Percentiles rank a stretch among this genome's conserved stretches.
phyloP scores from a whole-genome alignment of 1,140 invertebrate genomes.

The Cherax quadricarinatus region DNA sequence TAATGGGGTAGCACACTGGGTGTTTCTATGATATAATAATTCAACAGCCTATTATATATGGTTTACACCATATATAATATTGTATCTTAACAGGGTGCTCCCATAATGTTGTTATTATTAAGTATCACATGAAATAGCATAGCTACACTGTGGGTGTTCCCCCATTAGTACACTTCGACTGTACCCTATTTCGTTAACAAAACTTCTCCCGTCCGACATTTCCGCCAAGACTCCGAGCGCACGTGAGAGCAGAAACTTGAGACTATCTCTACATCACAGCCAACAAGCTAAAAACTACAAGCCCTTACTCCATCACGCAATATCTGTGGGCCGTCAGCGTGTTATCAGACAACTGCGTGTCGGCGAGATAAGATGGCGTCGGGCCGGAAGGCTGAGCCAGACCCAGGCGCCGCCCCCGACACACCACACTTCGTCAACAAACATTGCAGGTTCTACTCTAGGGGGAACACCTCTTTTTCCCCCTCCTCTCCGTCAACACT shows the following conservation, averaged over 20 bases:
- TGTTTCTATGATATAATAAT: too few relatives aligned
- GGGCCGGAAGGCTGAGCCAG: neutral
- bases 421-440: neutral
- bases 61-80: too few relatives aligned
- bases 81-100: too few relatives aligned
- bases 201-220: neutral
- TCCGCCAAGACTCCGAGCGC: neutral
- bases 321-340: neutral
- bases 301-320: neutral
- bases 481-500: neutral
- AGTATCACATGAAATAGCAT: too few relatives aligned
- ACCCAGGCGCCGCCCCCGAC: neutral
- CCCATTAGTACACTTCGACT: too few relatives aligned
- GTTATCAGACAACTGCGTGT: neutral
- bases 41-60: too few relatives aligned
- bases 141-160: too few relatives aligned
- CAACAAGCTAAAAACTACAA: constrained; percentile 8
- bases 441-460: neutral
- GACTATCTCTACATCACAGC: constrained; percentile 3
- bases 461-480: neutral
- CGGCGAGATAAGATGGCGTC: neutral
- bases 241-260: neutral
- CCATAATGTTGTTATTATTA: too few relatives aligned
- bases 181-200: too few relatives aligned
- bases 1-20: too few relatives aligned